Percentiles rank a stretch among this genome's conserved stretches.
Conservation (phyloP, 2,113 vertebrate genomes). For the Malurus elegans region DNA sequence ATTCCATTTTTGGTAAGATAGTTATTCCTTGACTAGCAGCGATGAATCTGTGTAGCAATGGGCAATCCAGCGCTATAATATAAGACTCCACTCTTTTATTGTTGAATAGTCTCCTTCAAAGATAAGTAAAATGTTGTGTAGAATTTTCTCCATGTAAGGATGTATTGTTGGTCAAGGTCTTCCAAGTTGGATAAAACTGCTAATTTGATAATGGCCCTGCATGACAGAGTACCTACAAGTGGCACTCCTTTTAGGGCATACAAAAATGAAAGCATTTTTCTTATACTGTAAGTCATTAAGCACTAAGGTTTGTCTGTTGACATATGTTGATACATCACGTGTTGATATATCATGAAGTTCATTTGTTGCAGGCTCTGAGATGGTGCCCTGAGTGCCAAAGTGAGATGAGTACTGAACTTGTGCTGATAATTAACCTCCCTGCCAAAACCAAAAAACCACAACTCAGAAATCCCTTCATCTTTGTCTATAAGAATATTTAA, state of each 20-base stretch:
- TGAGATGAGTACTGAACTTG: not conserved
- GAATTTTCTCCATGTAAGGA: not conserved
- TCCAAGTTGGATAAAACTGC: not conserved
- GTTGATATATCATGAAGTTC: not conserved
- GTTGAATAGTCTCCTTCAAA: not conserved
- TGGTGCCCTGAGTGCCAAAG: not conserved
- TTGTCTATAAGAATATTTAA: not conserved
- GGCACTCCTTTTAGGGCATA: not conserved
- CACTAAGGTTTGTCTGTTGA: not conserved
- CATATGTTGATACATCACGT: too few species aligned
- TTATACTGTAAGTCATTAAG: not conserved
- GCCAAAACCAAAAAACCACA: not conserved
- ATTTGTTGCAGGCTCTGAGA: not conserved
- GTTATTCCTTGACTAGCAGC: not conserved
- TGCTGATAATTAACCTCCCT: not conserved
- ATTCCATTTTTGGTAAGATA: not conserved
- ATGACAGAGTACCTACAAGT: not conserved
- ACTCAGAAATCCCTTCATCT: not conserved
- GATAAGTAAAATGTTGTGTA: not conserved
- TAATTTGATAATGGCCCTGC: not conserved
- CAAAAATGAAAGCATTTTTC: not conserved
- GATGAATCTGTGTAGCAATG: not conserved
- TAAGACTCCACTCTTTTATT: not conserved
- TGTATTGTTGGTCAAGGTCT: not conserved
- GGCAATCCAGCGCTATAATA: accelerated